Evolutionary conservation across 2,797 vertebrate species (phyloP), one percentile per base, ranked within the genome.

Genomic region (Siniperca scherzeri): DNA sequence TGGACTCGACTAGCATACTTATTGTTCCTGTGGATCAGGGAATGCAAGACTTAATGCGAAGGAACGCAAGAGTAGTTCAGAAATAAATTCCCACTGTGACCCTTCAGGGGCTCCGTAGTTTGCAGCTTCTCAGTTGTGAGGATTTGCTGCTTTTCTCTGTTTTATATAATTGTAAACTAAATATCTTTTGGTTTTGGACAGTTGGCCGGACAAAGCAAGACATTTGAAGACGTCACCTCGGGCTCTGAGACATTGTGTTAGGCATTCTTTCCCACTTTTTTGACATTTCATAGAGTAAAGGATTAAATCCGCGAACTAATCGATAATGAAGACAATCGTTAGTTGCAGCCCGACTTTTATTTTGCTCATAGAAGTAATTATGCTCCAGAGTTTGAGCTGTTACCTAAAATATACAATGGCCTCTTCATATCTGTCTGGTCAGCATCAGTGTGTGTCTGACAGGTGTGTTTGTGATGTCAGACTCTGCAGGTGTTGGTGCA

Each of bases 401-500:
- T 9, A 3, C 40, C 10, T 42, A 11, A 42, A 42, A 42, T 5
- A 6, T 36, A 4, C n/a, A 5, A 4, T 25, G 36, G 13, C 14
- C 46, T 13, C 48, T 38, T n/a, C 33, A 12, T 21, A 19, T 50
- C 46, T 7, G 2, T 13, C 10, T 11, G 5, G 5, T 25, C 21
- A 64, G 59, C 33, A 14, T 65, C 25, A 36, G 40, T 62, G 33
- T 61, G 53, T 27, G n/a, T 21, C 11, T 78, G 40, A 81, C 70
- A 0, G 48, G 80, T 59, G 60, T 78, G 70, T 74, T 44, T 87
- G 80, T 72, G 65, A 0, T 57, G 13, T 61, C 94, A 99, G 98
- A 99, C 97, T 1, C 96, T 99, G 85, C 99, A 97, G 85, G 98
- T 99, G 22, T 91, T 97, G 50, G 97, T 99, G 13, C 98, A 97